These are phyloP conservation scores for Centroberyx gerrardi DNA, from an alignment of 2,797 vertebrate genomes.

Conservation along the genomic window DNA sequence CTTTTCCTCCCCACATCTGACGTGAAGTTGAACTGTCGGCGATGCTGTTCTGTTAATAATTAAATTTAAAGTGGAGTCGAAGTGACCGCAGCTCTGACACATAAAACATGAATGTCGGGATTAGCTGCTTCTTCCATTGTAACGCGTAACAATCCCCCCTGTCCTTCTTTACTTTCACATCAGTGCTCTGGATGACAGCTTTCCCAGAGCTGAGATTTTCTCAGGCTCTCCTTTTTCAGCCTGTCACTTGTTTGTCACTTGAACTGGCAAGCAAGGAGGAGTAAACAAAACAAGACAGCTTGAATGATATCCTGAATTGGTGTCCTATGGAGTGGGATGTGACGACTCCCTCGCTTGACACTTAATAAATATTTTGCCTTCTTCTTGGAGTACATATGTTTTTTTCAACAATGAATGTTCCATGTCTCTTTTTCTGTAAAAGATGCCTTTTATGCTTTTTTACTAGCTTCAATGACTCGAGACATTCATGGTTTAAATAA, in stretches of 20 bases:
- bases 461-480: no score
- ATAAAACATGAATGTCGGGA: conserved; percentile 68
- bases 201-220: conserved; percentile 49
- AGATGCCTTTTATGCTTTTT: no score
- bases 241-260: conserved; percentile 60
- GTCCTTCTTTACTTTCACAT: conserved; percentile 52
- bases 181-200: conserved; percentile 45
- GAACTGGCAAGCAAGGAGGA: conserved; percentile 47
- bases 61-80: conserved; percentile 53
- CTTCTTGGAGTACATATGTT: conserved; percentile 18
- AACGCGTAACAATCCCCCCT: conserved; percentile 58
- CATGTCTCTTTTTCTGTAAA: background rate
- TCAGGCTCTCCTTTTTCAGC: conserved; percentile 10
- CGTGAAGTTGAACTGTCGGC: conserved; percentile 40
- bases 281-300: conserved; percentile 64
- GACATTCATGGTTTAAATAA: no score
- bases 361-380: conserved; percentile 44
- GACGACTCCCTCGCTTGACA: conserved; percentile 53
- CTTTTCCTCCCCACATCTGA: conserved; percentile 23
- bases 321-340: conserved; percentile 45
- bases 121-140: conserved; percentile 62
- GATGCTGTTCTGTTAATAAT: conserved; percentile 65
- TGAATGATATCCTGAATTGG: conserved; percentile 51
- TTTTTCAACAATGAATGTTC: conserved; percentile 21
- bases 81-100: conserved; percentile 45